These are phyloP conservation scores for Vireo griseus DNA, from an alignment of 2,797 vertebrate genomes.

Conservation along the genomic window DNA sequence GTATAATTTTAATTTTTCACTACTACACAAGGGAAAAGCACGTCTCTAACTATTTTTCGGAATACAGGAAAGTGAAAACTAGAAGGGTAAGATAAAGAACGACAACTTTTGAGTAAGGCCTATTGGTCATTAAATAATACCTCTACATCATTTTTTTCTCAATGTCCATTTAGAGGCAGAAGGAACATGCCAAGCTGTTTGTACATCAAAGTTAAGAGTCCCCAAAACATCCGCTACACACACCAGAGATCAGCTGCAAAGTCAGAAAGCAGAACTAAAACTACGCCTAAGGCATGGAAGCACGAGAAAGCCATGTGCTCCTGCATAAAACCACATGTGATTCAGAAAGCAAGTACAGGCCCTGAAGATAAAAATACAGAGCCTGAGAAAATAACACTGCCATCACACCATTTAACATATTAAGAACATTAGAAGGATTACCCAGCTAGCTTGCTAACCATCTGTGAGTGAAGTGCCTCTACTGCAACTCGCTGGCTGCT, in stretches of 20 bases:
- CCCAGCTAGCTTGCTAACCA: neutral
- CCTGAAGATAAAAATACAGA: neutral
- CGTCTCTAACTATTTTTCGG: neutral
- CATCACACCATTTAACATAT: neutral
- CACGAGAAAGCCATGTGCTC: neutral
- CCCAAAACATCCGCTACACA: neutral
- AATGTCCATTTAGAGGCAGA: neutral
- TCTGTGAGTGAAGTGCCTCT: neutral
- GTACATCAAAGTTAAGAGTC: neutral
- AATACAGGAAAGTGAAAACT: neutral
- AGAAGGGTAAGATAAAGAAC: neutral
- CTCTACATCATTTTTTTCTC: neutral
- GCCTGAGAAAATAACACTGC: neutral
- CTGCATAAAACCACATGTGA: neutral
- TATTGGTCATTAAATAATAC: neutral
- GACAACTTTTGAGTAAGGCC: neutral
- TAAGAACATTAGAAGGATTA: neutral
- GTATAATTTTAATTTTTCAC: neutral
- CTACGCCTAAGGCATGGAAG: neutral
- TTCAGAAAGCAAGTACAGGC: neutral
- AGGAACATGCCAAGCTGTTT: neutral
- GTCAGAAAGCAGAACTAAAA: neutral
- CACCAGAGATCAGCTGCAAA: neutral
- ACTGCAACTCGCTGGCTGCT: neutral
- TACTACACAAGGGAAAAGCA: neutral